These are phyloP conservation scores for Drosophila pseudotakahashii DNA, from an alignment of 2,888 invertebrate genomes.

Conservation along the genomic window DNA sequence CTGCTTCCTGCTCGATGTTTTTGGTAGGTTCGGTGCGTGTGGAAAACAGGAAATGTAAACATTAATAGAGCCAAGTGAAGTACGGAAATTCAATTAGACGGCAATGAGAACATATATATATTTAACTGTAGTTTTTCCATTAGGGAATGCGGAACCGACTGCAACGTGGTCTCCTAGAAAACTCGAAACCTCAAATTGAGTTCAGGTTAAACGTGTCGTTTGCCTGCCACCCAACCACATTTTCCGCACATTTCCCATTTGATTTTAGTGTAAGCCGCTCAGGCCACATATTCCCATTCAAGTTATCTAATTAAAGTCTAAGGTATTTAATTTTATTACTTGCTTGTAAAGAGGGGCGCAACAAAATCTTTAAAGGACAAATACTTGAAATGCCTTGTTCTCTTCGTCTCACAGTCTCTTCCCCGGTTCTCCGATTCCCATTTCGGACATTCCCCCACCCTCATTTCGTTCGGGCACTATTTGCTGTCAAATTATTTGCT, in stretches of 20 bases:
- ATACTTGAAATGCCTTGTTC: conserved; percentile 23
- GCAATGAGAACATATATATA: conserved; percentile 29
- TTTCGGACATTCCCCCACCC: neutral
- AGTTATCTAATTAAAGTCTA: conserved; percentile 24
- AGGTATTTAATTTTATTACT: conserved; percentile 16
- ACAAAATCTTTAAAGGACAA: conserved; percentile 17
- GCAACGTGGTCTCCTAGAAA: conserved; percentile 1
- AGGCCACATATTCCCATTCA: neutral
- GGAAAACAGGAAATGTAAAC: conserved; percentile 61
- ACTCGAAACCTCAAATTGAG: neutral
- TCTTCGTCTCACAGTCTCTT: neutral
- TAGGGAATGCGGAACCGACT: conserved; percentile 18
- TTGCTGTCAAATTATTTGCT: conserved; percentile 71
- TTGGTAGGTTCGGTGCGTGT: conserved; percentile 30
- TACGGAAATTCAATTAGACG: conserved; percentile 69
- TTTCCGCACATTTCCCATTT: conserved; percentile 1
- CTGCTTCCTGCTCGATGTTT: conserved; percentile 9
- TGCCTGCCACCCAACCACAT: neutral
- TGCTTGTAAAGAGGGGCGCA: neutral
- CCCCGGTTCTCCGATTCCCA: neutral
- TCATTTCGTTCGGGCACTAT: conserved; percentile 33
- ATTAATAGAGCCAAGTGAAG: conserved; percentile 42
- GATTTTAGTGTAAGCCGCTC: neutral
- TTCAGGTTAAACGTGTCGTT: conserved; percentile 15
- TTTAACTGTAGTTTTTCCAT: conserved; percentile 18